phyloP scores from a whole-genome alignment of 2,797 vertebrate species.

The Jordanella pulchra region DNA sequence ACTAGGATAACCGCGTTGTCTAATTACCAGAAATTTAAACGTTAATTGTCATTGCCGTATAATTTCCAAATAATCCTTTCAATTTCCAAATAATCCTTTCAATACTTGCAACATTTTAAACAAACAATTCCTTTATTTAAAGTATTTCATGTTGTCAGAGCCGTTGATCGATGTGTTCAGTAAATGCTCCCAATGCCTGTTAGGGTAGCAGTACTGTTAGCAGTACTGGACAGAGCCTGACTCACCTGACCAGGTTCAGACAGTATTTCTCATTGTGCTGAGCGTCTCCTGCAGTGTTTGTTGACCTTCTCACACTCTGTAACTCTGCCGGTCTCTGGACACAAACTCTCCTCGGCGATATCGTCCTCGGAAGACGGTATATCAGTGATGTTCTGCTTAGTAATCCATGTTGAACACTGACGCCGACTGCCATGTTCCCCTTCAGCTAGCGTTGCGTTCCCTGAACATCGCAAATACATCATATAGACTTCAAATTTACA shows the following conservation, averaged over 20 bases:
- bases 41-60: not conserved
- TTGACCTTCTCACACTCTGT: constrained; percentile 49
- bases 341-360: constrained; percentile 11
- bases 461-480: not conserved
- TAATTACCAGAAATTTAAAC: not conserved
- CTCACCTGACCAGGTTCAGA: constrained; percentile 78
- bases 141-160: not conserved
- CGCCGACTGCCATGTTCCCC: constrained; percentile 73
- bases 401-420: constrained; percentile 54
- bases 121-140: not conserved
- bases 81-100: not conserved
- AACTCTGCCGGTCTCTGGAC: constrained; percentile 35
- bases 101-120: not conserved
- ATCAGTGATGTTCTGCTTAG: constrained; percentile 26
- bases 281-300: constrained; percentile 29
- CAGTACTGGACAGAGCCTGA: constrained; percentile 1
- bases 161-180: not conserved
- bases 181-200: not conserved
- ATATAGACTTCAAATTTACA: rapidly evolving
- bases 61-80: no score
- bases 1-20: not conserved
- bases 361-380: constrained; percentile 20
- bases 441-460: constrained; percentile 58
- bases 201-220: not conserved
- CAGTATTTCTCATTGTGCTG: constrained; percentile 72